A percentile compares a stretch with the other conserved stretches of the same genome.
phyloP scores from a whole-genome alignment of 2,888 invertebrate genomes.

The Yponomeuta sedellus region DNA sequence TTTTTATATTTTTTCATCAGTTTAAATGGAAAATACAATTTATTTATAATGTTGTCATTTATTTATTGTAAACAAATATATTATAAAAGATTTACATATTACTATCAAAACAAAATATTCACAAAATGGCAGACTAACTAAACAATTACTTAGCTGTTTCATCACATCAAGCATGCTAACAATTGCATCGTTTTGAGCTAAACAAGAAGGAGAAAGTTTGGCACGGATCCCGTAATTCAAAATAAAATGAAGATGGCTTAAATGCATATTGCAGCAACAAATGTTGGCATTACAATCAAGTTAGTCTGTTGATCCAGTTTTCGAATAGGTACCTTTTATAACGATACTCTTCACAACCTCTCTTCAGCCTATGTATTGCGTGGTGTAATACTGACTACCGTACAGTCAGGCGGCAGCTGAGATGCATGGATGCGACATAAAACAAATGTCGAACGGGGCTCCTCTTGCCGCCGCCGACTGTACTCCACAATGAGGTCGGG shows the following conservation, averaged over 20 bases:
- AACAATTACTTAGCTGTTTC: slow-evolving; percentile 73
- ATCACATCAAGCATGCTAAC: slow-evolving; percentile 72
- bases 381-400: slow-evolving; percentile 64
- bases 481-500: neutral
- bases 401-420: slow-evolving; percentile 15
- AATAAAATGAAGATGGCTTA: slow-evolving; percentile 67
- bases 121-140: slow-evolving; percentile 78
- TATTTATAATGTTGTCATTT: slow-evolving; percentile 76
- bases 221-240: slow-evolving; percentile 74
- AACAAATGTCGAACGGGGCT: no score
- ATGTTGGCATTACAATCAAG: slow-evolving; percentile 48
- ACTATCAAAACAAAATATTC: slow-evolving; percentile 77
- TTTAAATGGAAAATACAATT: slow-evolving; percentile 77
- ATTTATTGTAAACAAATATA: slow-evolving; percentile 77
- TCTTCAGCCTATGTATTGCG: slow-evolving; percentile 62
- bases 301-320: slow-evolving; percentile 71
- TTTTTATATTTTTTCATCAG: slow-evolving; percentile 76
- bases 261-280: slow-evolving; percentile 72
- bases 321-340: slow-evolving; percentile 75
- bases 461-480: no score
- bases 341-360: slow-evolving; percentile 72
- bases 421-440: neutral
- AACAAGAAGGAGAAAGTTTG: slow-evolving; percentile 74
- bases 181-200: slow-evolving; percentile 76
- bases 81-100: slow-evolving; percentile 78